phyloP scores from a whole-genome alignment of 2,797 vertebrate genomes.

The Streptopelia turtur region DNA sequence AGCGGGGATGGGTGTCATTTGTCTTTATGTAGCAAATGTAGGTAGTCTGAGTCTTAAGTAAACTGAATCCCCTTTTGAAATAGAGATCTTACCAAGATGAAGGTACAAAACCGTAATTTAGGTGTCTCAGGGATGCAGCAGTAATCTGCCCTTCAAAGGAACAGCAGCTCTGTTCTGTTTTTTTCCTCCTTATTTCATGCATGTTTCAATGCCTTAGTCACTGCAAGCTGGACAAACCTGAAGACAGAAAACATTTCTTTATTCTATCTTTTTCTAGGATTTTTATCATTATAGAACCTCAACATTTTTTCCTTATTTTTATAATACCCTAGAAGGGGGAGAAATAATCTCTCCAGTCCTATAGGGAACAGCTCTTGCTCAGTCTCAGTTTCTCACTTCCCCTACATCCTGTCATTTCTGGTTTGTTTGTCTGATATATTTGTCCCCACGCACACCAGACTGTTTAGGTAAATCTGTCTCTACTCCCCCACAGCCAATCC shows the following conservation, averaged over 20 bases:
- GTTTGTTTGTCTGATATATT: neutral
- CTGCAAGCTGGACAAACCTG: neutral
- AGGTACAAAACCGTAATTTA: neutral
- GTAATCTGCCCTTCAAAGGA: neutral
- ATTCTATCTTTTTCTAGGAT: neutral
- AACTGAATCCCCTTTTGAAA: neutral
- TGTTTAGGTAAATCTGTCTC: neutral
- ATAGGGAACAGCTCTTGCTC: neutral
- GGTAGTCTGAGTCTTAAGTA: neutral
- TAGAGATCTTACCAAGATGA: neutral
- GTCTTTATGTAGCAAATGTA: neutral
- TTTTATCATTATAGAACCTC: neutral
- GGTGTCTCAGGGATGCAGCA: neutral
- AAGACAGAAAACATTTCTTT: neutral
- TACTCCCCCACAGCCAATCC: neutral
- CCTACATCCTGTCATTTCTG: neutral
- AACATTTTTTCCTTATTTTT: neutral
- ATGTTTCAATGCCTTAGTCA: neutral
- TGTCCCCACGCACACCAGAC: neutral
- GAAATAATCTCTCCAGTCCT: neutral
- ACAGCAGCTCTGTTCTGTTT: neutral
- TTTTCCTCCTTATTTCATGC: neutral
- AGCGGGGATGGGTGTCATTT: neutral
- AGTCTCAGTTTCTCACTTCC: conserved; percentile 12
- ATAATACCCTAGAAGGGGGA: neutral